Percentiles rank a stretch among this genome's conserved stretches.
phyloP scores from a whole-genome alignment of 2,888 invertebrate genomes.

The Plutella xylostella region DNA sequence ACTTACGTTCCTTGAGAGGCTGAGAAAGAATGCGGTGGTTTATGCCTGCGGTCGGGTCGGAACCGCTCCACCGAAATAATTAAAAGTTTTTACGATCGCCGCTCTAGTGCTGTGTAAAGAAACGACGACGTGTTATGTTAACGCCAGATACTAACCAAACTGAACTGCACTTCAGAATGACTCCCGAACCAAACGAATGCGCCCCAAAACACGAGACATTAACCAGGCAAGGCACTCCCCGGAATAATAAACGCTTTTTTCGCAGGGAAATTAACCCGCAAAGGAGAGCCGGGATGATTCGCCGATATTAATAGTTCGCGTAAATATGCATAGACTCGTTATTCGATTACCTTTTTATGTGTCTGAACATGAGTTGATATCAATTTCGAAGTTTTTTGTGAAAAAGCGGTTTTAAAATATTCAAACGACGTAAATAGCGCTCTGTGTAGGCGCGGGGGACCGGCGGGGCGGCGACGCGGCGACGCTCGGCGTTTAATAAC shows the following conservation, averaged over 20 bases:
- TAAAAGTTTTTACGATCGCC: constrained; percentile 62
- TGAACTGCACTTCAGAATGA: constrained; percentile 25
- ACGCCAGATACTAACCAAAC: constrained; percentile 26
- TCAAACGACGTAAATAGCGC: constrained; percentile 3
- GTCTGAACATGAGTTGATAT: constrained; percentile 40
- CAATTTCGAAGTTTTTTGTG: constrained; percentile 29
- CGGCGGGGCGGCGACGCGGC: too few species aligned
- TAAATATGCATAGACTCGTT: constrained; percentile 38
- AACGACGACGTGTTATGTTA: constrained; percentile 14
- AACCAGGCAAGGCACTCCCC: too few species aligned
- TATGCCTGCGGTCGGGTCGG: constrained; percentile 45
- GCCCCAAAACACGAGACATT: too few species aligned
- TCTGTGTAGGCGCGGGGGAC: too few species aligned
- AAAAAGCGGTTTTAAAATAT: constrained; percentile 7
- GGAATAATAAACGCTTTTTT: too few species aligned
- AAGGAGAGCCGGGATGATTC: not conserved
- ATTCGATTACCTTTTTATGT: constrained; percentile 31
- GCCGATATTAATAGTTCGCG: constrained; percentile 34
- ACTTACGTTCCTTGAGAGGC: constrained; percentile 36
- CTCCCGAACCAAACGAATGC: constrained; percentile 25
- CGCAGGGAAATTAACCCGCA: constrained; percentile 1
- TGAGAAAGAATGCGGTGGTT: constrained; percentile 49
- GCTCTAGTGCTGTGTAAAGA: constrained; percentile 42
- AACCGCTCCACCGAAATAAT: constrained; percentile 56
- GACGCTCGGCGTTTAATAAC: too few species aligned